Evolutionary conservation across 30 jellyfish, hydroid and myxozoan genomes (phyloP).

Genomic region (Hydractinia symbiolongicarpus): DNA sequence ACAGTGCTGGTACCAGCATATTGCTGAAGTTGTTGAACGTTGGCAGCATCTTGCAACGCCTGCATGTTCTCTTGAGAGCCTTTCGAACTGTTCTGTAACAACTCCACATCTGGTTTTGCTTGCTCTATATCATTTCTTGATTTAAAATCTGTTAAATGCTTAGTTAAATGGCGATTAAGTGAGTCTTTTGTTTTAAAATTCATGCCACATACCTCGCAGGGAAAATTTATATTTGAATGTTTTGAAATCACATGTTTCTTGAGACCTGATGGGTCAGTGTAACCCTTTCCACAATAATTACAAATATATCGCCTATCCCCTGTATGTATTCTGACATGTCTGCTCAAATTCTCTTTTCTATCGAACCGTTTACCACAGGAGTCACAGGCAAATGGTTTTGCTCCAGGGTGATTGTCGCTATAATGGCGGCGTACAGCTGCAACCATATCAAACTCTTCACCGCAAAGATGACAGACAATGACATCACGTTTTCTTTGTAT

Average conservation of each 20-base stretch:
- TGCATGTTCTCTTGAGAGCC: no score
- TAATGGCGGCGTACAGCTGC: constrained; percentile 40
- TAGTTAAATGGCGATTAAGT: constrained; percentile 12
- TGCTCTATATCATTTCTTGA: no score
- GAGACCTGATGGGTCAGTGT: constrained; percentile 48
- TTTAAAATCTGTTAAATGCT: constrained; percentile 13
- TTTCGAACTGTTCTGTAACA: no score
- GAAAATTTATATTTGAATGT: neutral
- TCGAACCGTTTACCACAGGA: constrained; percentile 37
- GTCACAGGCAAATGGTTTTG: constrained; percentile 37
- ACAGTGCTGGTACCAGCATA: no score
- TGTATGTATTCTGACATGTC: constrained; percentile 38
- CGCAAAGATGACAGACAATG: constrained; percentile 28
- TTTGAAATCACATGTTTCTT: constrained; percentile 31
- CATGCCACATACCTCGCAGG: constrained; percentile 2
- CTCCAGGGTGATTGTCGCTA: constrained; percentile 30
- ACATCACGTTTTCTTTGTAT: neutral
- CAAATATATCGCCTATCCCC: constrained; percentile 32
- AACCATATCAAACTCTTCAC: constrained; percentile 35
- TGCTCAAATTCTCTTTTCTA: constrained; percentile 30
- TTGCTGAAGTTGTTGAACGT: no score
- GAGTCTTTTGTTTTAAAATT: constrained; percentile 27
- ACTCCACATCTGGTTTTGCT: no score
- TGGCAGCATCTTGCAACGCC: no score
- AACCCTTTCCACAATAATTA: constrained; percentile 32